phyloP scores from a whole-genome alignment of 2,113 vertebrate genomes.

The Cyanoramphus novaezelandiae region DNA sequence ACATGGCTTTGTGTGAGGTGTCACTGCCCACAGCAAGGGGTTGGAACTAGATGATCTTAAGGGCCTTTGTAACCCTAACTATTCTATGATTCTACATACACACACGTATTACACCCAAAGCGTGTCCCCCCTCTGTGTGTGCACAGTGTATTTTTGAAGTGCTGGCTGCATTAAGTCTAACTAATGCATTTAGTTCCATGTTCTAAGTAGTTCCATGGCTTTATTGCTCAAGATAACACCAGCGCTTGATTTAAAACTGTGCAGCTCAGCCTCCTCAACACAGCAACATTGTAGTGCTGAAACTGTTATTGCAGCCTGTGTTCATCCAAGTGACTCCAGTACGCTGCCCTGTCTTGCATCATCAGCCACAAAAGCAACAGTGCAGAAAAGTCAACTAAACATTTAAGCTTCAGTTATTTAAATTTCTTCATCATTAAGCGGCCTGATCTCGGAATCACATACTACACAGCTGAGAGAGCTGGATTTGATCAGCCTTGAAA shows the following conservation, averaged over 20 bases:
- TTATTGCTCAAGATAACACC: neutral
- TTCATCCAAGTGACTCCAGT: too few species aligned
- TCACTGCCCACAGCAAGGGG: too few species aligned
- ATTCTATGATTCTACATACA: too few species aligned
- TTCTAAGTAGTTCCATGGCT: neutral
- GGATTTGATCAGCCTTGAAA: neutral
- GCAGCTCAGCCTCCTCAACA: neutral
- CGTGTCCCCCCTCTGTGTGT: accelerated
- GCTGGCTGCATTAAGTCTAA: neutral
- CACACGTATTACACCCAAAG: neutral
- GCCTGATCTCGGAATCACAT: neutral
- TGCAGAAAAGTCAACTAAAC: neutral
- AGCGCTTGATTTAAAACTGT: neutral
- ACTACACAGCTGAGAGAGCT: neutral
- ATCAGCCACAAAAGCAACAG: neutral
- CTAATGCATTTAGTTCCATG: neutral
- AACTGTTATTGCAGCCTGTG: accelerated
- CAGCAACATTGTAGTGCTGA: neutral
- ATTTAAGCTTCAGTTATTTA: neutral
- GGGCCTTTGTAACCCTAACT: too few species aligned
- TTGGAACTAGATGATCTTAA: too few species aligned
- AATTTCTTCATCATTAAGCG: neutral
- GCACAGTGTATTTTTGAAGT: neutral
- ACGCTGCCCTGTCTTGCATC: neutral
- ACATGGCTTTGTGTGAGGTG: too few species aligned